Percentiles rank a stretch among this genome's conserved stretches.
phyloP scores from a whole-genome alignment of 2,888 invertebrate genomes.

The Selenia dentaria region DNA sequence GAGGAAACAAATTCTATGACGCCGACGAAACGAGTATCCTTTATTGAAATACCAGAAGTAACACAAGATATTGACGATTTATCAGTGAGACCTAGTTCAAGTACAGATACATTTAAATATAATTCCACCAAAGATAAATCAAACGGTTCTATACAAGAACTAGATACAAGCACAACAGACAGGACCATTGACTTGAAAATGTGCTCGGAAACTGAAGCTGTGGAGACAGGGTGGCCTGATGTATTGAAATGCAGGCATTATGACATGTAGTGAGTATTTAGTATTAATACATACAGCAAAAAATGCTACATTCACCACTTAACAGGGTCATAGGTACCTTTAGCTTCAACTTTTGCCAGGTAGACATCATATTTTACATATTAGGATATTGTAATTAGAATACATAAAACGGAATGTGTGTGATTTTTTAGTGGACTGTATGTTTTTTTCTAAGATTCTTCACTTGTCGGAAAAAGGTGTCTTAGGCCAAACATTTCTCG shows the following conservation, averaged over 20 bases:
- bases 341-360: too few relatives aligned
- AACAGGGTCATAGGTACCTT: too few relatives aligned
- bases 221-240: conserved; percentile 83
- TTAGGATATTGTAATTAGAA: too few relatives aligned
- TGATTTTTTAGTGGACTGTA: too few relatives aligned
- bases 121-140: conserved; percentile 32
- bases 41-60: conserved; percentile 62
- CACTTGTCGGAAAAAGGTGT: too few relatives aligned
- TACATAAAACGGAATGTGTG: too few relatives aligned
- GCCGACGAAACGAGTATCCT: conserved; percentile 70
- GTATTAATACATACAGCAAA: too few relatives aligned
- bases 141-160: conserved; percentile 40
- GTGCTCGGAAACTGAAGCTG: conserved; percentile 64
- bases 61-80: conserved; percentile 24
- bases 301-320: too few relatives aligned
- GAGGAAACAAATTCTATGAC: conserved; percentile 63
- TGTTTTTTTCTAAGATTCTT: too few relatives aligned
- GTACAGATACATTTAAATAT: conserved; percentile 25
- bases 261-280: conserved; percentile 88
- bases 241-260: conserved; percentile 86
- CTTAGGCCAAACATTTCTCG: too few relatives aligned
- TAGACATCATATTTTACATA: too few relatives aligned
- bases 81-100: conserved; percentile 19
- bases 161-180: conserved; percentile 58
- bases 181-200: conserved; percentile 62